phyloP scores from a whole-genome alignment of 2,113 vertebrate genomes.

The Pygoscelis adeliae region DNA sequence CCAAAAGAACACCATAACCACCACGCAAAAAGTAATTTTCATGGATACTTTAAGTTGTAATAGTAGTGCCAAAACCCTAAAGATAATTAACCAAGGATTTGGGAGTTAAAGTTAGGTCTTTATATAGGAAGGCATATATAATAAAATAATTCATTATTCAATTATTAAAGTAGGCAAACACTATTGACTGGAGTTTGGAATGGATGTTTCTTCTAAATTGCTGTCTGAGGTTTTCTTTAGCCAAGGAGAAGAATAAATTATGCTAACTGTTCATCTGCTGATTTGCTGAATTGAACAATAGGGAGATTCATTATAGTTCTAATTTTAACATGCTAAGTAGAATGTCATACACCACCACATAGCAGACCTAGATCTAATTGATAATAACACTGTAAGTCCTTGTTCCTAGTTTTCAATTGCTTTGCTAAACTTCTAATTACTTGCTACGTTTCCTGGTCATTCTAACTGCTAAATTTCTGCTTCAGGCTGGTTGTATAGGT shows the following conservation, averaged over 20 bases:
- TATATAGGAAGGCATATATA: background rate
- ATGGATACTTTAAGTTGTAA: background rate
- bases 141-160: background rate
- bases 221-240: background rate
- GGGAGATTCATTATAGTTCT: background rate
- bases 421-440: background rate
- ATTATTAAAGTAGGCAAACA: background rate
- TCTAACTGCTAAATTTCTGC: background rate
- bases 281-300: background rate
- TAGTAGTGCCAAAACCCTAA: background rate
- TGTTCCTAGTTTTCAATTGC: background rate
- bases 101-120: background rate
- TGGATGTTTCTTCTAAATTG: background rate
- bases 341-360: background rate
- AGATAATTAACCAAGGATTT: background rate
- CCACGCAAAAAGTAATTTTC: background rate
- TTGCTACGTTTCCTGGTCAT: rapidly evolving
- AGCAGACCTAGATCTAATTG: background rate
- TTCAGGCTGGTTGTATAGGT: background rate
- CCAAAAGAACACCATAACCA: background rate
- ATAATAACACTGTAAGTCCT: background rate
- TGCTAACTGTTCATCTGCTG: background rate
- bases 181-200: background rate
- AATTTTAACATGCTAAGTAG: background rate
- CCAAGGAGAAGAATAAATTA: background rate